Percentiles rank a stretch among this genome's conserved stretches.
These are phyloP conservation scores for Melangyna quadrimaculata DNA, from an alignment of 2,888 invertebrate species.

Conservation along the genomic window DNA sequence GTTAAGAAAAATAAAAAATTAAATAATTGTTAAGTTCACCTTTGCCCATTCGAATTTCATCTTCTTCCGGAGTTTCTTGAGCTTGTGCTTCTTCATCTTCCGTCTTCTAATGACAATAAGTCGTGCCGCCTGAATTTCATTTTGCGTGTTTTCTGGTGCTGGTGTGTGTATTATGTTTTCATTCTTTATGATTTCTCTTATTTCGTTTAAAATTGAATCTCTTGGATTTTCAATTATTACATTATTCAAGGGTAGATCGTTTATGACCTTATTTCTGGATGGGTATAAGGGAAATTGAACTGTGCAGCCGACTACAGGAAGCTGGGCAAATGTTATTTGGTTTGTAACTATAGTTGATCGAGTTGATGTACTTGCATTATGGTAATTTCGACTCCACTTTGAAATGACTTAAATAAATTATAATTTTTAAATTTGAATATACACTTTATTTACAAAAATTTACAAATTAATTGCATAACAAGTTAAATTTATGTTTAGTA, in stretches of 20 bases:
- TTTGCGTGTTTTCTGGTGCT: background rate
- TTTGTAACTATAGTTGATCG: background rate
- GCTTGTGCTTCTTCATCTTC: constrained; percentile 94
- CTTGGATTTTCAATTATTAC: constrained; percentile 68
- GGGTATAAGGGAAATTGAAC: constrained; percentile 10
- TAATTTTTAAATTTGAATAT: background rate
- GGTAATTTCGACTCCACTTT: constrained; percentile 8
- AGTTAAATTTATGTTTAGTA: background rate
- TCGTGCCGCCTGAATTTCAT: constrained; percentile 86
- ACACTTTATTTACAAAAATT: too few relatives aligned
- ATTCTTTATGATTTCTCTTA: constrained; percentile 66
- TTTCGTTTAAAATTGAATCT: constrained; percentile 62
- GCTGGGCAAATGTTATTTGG: background rate
- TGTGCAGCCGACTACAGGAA: background rate
- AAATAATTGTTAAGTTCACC: constrained; percentile 77
- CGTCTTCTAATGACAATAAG: constrained; percentile 89
- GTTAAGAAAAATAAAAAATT: background rate
- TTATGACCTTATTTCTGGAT: constrained; percentile 26
- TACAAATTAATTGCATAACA: background rate
- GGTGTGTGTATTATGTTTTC: constrained; percentile 26
- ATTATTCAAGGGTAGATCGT: constrained; percentile 38
- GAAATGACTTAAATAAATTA: constrained; percentile 7
- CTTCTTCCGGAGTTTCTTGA: constrained; percentile 89
- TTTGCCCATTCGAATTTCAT: constrained; percentile 90
- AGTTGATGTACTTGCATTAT: background rate